Conservation (phyloP, 2,113 vertebrate species). For the Nyctibius bracteatus region DNA sequence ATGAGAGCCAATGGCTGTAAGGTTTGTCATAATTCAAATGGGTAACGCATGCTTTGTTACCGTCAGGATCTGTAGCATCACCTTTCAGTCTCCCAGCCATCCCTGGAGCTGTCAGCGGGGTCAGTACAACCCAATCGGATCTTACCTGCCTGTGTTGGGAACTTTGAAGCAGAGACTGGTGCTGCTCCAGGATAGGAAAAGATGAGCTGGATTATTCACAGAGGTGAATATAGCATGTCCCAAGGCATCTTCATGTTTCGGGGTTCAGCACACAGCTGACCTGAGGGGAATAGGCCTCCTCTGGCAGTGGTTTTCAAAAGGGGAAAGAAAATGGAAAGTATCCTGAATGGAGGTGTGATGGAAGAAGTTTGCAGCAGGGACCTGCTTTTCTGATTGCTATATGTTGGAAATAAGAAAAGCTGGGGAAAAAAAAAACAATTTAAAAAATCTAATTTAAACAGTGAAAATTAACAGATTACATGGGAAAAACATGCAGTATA, state of each 20-base stretch:
- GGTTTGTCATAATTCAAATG: not conserved
- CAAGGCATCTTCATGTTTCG: not conserved
- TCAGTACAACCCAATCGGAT: rapidly evolving
- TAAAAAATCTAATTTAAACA: not conserved
- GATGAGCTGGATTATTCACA: not conserved
- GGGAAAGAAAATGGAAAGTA: not conserved
- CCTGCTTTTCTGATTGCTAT: not conserved
- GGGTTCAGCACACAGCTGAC: not conserved
- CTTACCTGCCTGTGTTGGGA: not conserved
- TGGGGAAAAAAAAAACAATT: too few relatives aligned
- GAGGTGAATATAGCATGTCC: not conserved
- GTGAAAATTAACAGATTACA: not conserved
- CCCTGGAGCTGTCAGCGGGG: not conserved
- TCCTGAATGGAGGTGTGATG: not conserved
- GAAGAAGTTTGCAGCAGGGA: not conserved
- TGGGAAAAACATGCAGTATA: not conserved
- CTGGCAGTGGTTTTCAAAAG: not conserved
- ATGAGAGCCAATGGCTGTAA: not conserved
- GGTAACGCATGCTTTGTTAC: not conserved
- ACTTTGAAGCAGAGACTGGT: not conserved
- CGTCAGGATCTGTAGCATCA: not conserved
- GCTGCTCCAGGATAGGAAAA: not conserved
- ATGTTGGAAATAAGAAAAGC: not conserved
- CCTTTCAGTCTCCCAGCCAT: not conserved
- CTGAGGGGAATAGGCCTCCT: not conserved